Evolutionary conservation across 2,797 vertebrate genomes (phyloP).

Genomic region (Typhlichthys subterraneus): DNA sequence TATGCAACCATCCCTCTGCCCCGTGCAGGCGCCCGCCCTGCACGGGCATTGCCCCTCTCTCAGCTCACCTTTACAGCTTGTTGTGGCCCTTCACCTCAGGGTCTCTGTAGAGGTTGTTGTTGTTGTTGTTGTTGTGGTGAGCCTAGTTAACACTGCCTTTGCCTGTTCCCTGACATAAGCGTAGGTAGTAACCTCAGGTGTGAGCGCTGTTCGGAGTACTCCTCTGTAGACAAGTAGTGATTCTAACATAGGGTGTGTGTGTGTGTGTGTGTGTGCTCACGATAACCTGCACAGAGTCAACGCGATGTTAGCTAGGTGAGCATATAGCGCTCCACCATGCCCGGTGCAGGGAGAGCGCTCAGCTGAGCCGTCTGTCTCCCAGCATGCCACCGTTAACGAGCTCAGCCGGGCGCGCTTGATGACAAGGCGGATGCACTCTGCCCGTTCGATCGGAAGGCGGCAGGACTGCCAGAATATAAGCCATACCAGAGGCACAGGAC

Average conservation of each 20-base stretch:
- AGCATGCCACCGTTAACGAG: conserved; percentile 46
- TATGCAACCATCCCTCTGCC: conserved; percentile 43
- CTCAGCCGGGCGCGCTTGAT: conserved; percentile 30
- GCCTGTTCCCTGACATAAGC: conserved; percentile 22
- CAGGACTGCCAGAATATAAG: background rate
- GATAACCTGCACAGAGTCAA: conserved; percentile 31
- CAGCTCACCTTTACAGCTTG: conserved; percentile 27
- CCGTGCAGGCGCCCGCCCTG: too few species aligned
- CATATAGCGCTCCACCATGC: conserved; percentile 31
- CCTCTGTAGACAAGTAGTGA: background rate
- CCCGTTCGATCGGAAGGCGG: conserved; percentile 19
- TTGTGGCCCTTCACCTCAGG: conserved; percentile 13
- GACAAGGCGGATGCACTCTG: conserved; percentile 16
- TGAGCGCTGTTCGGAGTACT: background rate
- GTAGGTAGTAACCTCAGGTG: conserved; percentile 2
- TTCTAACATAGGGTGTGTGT: background rate
- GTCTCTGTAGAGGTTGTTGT: conserved; percentile 3
- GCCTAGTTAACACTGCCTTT: conserved; percentile 26
- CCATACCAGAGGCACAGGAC: background rate
- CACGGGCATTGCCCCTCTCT: background rate
- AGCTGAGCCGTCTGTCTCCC: conserved; percentile 8
- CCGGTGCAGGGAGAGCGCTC: conserved; percentile 23
- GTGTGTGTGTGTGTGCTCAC: conserved; percentile 2
- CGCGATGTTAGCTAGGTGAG: conserved; percentile 29
- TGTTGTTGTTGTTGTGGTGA: background rate